phyloP scores from a whole-genome alignment of 2,888 invertebrate genomes.

The Eilema griseolum region DNA sequence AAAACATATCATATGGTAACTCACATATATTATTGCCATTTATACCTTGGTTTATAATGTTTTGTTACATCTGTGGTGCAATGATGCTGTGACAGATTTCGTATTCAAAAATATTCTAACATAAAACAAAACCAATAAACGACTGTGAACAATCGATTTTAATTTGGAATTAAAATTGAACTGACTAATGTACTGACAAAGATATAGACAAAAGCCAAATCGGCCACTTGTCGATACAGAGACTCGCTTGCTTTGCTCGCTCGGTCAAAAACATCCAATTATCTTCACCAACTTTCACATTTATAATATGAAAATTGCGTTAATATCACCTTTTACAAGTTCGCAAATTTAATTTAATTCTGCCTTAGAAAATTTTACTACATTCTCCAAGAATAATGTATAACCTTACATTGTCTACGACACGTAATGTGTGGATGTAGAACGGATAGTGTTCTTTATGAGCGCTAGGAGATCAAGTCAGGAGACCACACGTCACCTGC shows the following conservation, averaged over 20 bases:
- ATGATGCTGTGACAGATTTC: no score
- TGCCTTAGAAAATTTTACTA: background rate
- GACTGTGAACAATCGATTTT: no score
- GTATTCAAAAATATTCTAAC: no score
- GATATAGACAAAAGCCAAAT: no score
- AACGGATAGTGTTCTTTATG: conserved; percentile 10
- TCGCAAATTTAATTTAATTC: background rate
- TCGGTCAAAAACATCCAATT: background rate
- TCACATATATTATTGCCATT: no score
- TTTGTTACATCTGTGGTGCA: no score
- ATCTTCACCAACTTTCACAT: background rate
- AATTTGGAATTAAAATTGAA: no score
- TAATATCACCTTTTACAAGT: background rate
- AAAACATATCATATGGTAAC: background rate
- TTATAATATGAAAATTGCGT: background rate
- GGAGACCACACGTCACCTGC: conserved; percentile 13
- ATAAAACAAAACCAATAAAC: no score
- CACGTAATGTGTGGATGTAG: conserved; percentile 14
- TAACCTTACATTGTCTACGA: conserved; percentile 16
- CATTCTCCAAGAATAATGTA: background rate
- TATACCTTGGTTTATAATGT: no score
- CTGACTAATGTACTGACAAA: no score
- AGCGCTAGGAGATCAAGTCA: background rate
- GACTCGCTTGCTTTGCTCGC: no score
- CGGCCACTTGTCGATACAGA: no score